Evolutionary conservation across 2,113 vertebrate genomes (phyloP).

Genomic region (Picathartes gymnocephalus): DNA sequence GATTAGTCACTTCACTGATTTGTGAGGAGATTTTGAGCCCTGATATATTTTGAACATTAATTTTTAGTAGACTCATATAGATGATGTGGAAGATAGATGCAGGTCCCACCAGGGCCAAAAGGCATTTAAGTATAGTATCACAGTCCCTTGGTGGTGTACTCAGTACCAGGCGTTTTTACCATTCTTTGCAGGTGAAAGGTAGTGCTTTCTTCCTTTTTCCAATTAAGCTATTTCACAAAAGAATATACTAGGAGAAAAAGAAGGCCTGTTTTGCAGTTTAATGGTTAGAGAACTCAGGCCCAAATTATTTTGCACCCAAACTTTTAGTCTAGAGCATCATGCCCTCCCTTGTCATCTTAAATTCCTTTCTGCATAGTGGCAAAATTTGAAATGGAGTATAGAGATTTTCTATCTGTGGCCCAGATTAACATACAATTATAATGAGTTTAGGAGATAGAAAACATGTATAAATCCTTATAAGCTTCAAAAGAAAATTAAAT

Average conservation of each 20-base stretch:
- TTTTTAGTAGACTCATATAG: background rate
- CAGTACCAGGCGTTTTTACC: background rate
- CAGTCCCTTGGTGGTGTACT: background rate
- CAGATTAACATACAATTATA: background rate
- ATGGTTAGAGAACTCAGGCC: background rate
- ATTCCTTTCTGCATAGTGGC: background rate
- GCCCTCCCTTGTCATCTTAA: background rate
- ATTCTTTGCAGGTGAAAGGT: background rate
- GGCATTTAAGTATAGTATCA: background rate
- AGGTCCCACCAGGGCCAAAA: background rate
- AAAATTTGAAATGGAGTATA: background rate
- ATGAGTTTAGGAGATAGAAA: background rate
- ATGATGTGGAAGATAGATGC: background rate
- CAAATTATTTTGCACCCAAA: background rate
- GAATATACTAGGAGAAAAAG: background rate
- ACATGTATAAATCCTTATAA: background rate
- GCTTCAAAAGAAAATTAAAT: background rate
- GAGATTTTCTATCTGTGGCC: background rate
- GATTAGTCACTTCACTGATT: background rate
- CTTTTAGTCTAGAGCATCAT: background rate
- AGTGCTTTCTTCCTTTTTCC: background rate
- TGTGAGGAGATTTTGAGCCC: background rate
- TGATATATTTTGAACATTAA: background rate
- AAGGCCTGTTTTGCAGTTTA: background rate
- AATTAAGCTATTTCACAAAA: background rate